Conservation (phyloP, 92 coral and sea anemone genomes). For the Pocillopora grandis region DNA sequence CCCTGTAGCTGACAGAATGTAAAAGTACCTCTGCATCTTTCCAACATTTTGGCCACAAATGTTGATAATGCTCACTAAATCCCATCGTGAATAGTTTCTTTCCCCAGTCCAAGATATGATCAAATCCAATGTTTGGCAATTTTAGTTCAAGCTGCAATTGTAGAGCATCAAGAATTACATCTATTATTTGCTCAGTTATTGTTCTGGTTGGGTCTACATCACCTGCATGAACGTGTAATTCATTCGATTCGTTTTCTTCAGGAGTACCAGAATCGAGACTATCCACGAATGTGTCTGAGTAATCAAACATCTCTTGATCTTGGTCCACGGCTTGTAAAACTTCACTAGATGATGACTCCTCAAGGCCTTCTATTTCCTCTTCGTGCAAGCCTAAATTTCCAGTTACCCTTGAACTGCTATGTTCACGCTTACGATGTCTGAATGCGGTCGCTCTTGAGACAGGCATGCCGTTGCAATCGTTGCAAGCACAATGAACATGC, state of each 20-base stretch:
- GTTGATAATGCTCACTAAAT: neutral
- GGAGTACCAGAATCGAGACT: neutral
- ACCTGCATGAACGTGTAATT: neutral
- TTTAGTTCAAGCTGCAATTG: neutral
- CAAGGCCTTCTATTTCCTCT: neutral
- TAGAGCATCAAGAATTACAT: neutral
- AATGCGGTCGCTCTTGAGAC: conserved; percentile 5
- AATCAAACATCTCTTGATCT: neutral
- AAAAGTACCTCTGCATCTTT: neutral
- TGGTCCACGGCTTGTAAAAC: neutral
- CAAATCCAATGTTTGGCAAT: neutral
- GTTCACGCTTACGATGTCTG: neutral
- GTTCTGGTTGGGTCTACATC: neutral
- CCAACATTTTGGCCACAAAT: conserved; percentile 3
- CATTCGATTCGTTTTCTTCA: neutral
- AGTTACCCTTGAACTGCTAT: conserved; percentile 6
- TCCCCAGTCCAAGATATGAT: neutral
- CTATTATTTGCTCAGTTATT: neutral
- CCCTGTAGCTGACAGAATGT: neutral
- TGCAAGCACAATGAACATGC: too few relatives aligned
- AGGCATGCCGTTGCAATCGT: too few relatives aligned
- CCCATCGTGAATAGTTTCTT: neutral
- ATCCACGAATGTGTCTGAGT: neutral
- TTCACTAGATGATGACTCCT: neutral
- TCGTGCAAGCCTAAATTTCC: neutral